Conservation (phyloP, 2,797 vertebrate genomes). For the Cryptoprocta ferox region DNA sequence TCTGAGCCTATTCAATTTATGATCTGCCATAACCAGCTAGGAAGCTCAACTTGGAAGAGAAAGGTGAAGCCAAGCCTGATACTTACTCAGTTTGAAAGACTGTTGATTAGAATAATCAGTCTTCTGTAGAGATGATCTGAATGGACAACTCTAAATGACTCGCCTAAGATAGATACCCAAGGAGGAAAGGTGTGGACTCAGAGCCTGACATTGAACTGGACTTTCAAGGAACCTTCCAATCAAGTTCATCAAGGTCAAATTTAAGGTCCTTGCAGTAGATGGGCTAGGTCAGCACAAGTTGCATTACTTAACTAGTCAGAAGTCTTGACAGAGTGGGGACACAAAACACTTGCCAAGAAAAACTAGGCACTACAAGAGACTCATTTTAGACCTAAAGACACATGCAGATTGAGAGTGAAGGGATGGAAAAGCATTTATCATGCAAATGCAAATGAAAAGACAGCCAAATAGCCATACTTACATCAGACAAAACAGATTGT, state of each 20-base stretch:
- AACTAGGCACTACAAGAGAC: neutral
- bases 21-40: neutral
- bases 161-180: conserved; percentile 35
- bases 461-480: neutral
- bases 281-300: neutral
- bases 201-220: conserved; percentile 18
- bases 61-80: neutral
- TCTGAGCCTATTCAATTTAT: neutral
- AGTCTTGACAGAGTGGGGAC: neutral
- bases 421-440: neutral
- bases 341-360: conserved; percentile 57
- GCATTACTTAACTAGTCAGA: conserved; percentile 37
- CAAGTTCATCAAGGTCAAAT: conserved; percentile 56
- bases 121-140: conserved; percentile 43
- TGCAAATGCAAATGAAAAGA: neutral
- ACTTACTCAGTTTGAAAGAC: conserved; percentile 60
- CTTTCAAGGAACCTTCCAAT: conserved; percentile 37
- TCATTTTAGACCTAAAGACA: neutral
- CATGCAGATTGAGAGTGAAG: neutral
- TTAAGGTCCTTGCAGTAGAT: conserved; percentile 6
- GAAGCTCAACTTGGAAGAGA: neutral
- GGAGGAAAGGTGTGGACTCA: neutral
- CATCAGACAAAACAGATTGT: neutral
- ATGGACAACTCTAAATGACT: conserved; percentile 52
- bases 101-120: conserved; percentile 1